phyloP scores from a whole-genome alignment of 2,113 vertebrate species.

The Vidua chalybeata region DNA sequence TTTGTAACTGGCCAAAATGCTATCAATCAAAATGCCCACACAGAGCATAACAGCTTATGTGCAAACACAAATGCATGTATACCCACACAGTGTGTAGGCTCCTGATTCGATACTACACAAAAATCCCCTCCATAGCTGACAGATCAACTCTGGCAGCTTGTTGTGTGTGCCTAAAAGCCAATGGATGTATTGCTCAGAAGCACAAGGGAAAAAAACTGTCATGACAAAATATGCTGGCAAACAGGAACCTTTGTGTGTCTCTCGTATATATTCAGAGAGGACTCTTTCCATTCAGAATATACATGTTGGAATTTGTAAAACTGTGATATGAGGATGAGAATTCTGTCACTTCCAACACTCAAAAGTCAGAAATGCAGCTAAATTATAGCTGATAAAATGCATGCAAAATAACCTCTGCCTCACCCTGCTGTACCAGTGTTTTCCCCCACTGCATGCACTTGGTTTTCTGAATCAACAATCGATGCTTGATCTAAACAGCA shows the following conservation, averaged over 20 bases:
- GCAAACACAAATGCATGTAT: background rate
- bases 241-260: background rate
- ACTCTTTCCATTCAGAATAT: background rate
- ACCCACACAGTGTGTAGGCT: background rate
- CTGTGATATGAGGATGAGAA: background rate
- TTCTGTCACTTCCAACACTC: background rate
- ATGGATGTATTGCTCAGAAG: background rate
- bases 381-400: background rate
- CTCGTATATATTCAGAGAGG: background rate
- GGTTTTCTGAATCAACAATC: background rate
- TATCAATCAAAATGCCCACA: background rate
- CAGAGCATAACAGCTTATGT: fast-evolving
- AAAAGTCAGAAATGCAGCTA: background rate
- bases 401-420: background rate
- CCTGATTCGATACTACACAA: background rate
- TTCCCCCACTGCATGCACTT: background rate
- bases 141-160: background rate
- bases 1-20: background rate
- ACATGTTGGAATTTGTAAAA: background rate
- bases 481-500: background rate
- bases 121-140: background rate
- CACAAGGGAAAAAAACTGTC: background rate
- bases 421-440: background rate
- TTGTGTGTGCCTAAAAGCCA: background rate
- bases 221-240: background rate